Base-by-base conservation (phyloP, 2,113 vertebrate genomes). In the Tautogolabrus adspersus region DNA sequence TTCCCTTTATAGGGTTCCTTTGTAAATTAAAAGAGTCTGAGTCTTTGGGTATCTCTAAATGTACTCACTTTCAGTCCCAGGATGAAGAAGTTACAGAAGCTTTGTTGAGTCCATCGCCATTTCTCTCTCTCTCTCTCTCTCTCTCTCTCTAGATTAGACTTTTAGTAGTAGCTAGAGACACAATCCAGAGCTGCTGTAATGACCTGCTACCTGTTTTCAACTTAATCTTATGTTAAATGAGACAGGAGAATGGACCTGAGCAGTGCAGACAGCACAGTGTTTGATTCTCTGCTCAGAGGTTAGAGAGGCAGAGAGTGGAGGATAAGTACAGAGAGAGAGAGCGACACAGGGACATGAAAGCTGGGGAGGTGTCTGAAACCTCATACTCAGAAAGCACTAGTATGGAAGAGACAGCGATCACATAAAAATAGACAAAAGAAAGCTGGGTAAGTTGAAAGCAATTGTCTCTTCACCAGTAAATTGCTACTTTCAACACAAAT, bases 171-270 rank as follows among this genome's bases (percentile, higher is more conserved):
- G 44, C 66, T 64, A 26, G 75, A 87, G 63, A 77, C 77, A 77
- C 80, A 66, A 86, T 72, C 54, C 84, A 72, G 59, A 65, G 66
- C 56, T 59, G 65, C 56, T 61, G 22, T 83, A 84, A 88, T 78
- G 82, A 81, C 66, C 77, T 75, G 47, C 58, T 54, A 55, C 76
- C 84, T 74, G 70, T 79, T 91, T 78, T 80, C 82, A 76, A 83
- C 72, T 75, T 67, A 56, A 26, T 78, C 70, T 60, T 64, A 73
- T 74, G 82, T 60, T 87, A 82, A 88, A 78, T 59, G 81, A 84
- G 77, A 85, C 84, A 83, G 62, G 75, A 80, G 81, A 84, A 89
- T 84, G 47, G 80, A 82, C 76, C 72, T 57, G 74, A 74, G 84
- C 66, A 54, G 7, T 11, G 18, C 23, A 34, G 22, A 57, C 13